Base-by-base conservation (phyloP, 2,113 vertebrate genomes). In the Malurus melanocephalus region DNA sequence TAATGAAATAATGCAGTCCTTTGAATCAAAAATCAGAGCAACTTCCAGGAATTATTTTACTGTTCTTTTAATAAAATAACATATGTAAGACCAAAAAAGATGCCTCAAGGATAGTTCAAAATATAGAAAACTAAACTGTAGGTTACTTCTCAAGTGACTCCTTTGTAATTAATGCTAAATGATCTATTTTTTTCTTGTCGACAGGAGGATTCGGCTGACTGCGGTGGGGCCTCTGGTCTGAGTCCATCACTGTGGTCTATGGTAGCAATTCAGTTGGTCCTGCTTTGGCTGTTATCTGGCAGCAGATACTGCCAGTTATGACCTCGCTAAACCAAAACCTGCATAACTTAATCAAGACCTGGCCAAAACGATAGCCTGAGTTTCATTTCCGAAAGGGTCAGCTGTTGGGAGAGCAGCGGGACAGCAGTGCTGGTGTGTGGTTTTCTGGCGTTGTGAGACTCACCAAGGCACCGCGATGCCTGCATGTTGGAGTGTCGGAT, bases 171-270 rank as follows among this genome's bases (percentile, higher is more conserved):
- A 28, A 35, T 81, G 26, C 46, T 81, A 88, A 91, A 79, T 43
- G 32, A 35, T 49, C 78, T 93, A 48, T 93, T 74, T 79, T 94
- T 90, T 72, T 94, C 84, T 97, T 95, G 85, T 76, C 60, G 42
- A 93, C 98, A 99, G 99, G 99, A 99, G 87, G 98, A 99, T 94
- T 98, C 98, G 16, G 98, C 98, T 5, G 99, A 99, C 94, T 99
- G 99, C 28, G 99, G 99, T 87, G 98, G 98, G 14, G 99, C 97
- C 95, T 98, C 97, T 95, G 97, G 96, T 83, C 93, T 99, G 95
- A 98, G 92, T 85, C 98, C 98, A 30, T 97, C 98, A 51, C 96
- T 99, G 26, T 98, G 98, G 98, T 97, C 98, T 43, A 80, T 98
- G 96, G 69, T 98, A 57, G 97, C 96, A 87, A 96, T 98, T 95